Evolutionary conservation across 2,797 vertebrate species (phyloP).

Genomic region (Scyliorhinus canicula): DNA sequence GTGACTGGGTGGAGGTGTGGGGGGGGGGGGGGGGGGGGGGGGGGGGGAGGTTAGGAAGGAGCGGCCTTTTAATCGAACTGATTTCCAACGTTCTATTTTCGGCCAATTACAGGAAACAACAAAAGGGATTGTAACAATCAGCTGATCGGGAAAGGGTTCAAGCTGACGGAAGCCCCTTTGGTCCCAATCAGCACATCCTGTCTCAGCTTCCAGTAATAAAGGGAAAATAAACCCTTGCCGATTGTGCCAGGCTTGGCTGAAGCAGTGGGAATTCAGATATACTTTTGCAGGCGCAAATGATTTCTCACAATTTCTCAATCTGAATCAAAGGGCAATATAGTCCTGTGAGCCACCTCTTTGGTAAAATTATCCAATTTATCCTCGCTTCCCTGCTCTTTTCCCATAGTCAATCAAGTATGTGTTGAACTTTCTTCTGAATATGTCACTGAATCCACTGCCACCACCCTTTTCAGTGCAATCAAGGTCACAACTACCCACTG

Average conservation of each 20-base stretch:
- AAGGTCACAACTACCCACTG: neutral
- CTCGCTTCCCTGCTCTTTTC: neutral
- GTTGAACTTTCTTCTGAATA: neutral
- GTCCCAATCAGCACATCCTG: constrained; percentile 36
- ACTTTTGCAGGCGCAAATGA: neutral
- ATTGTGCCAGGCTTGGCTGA: neutral
- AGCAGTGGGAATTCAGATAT: neutral
- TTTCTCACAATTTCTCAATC: neutral
- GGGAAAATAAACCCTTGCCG: neutral
- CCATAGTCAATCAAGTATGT: neutral
- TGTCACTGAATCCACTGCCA: neutral
- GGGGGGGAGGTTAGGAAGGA: neutral
- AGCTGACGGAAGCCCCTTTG: constrained; percentile 18
- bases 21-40: neutral
- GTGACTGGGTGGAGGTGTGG: neutral
- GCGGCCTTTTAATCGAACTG: neutral
- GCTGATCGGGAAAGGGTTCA: constrained; percentile 23
- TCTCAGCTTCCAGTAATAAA: neutral
- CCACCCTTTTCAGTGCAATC: neutral
- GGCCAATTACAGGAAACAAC: constrained; percentile 23
- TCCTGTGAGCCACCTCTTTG: neutral
- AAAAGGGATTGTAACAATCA: neutral
- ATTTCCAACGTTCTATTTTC: constrained; percentile 26
- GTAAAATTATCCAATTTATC: neutral
- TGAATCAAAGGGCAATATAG: neutral